Evolutionary conservation across 2,888 invertebrate species (phyloP), one percentile per base, ranked within the genome.

Genomic region (Drosophila planitibia): DNA sequence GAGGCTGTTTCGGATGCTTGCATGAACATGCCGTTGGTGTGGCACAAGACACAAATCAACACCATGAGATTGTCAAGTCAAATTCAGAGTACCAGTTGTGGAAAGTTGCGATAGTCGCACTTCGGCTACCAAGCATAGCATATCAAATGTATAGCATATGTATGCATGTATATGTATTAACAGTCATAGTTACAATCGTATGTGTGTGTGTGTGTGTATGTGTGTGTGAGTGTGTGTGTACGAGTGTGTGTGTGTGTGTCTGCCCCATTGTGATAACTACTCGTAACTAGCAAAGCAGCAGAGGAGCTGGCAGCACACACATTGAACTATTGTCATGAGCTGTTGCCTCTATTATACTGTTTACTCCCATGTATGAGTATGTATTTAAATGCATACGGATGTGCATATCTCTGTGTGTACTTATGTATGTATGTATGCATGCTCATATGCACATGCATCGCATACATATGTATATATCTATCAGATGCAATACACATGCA

Each of bases 31-130:
- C 58, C 74, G 76, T 80, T 81, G 80, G 81, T 82, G 81, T 81
- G 81, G 80, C 81, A 80, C 61, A 71, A 71, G 76, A 78, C 85
- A 85, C 86, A 85, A 85, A 85, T 85, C 82, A 85, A 79, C 77
- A 79, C 79, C 73, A 75, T 76, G 78, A 79, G 83, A 83, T 80
- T 80, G 83, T 85, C 80, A 85, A 83, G 83, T 82, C 80, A 82
- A 74, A 82, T 76, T 82, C 85, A 85, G 83, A 72, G 61, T 71
- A 71, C 39, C 74, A 80, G 75, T 82, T 74, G 82, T 79, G 70
- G 80, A 80, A 80, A 78, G 74, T 84, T 78, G 74, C 73, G 73
- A 81, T 79, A 74, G 77, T 76, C 74, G 68, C 73, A 72, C 67
- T 76, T 67, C 55, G 66, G 12, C 28, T 54, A 30, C 49, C 66